These are phyloP conservation scores for Bathynomus jamesi DNA, from an alignment of 1,140 invertebrate genomes.

Conservation along the genomic window DNA sequence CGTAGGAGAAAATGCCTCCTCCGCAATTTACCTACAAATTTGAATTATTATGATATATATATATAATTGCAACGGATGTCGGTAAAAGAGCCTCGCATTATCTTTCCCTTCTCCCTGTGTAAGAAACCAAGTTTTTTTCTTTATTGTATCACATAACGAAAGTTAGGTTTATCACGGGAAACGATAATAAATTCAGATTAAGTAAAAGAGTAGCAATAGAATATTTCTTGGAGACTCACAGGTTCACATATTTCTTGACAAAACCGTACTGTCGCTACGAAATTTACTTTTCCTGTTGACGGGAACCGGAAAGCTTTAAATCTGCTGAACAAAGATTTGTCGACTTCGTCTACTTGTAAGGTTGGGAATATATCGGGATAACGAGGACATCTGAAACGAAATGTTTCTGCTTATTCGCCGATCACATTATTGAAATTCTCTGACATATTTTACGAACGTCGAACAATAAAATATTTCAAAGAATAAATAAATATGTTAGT, in stretches of 20 bases:
- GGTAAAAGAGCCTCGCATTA: not conserved
- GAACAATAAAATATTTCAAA: not conserved
- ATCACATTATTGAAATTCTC: not conserved
- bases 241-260: slow-evolving; percentile 10
- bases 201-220: not conserved
- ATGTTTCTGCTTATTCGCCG: too few species aligned
- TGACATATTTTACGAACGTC: not conserved
- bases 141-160: not conserved
- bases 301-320: slow-evolving; percentile 52
- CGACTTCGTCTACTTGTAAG: slow-evolving; percentile 44
- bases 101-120: too few species aligned
- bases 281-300: slow-evolving; percentile 48
- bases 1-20: slow-evolving; percentile 28
- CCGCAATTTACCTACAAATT: slow-evolving; percentile 25
- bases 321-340: slow-evolving; percentile 44
- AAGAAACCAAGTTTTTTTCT: too few species aligned
- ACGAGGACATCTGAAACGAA: slow-evolving; percentile 44
- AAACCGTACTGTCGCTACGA: slow-evolving; percentile 45
- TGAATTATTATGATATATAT: not conserved
- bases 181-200: not conserved
- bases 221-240: slow-evolving; percentile 3
- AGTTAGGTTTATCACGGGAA: not conserved
- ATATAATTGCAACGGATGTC: not conserved
- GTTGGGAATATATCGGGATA: slow-evolving; percentile 48
- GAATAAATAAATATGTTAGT: not conserved